Evolutionary conservation across 1,140 invertebrate genomes (phyloP).

Genomic region (Acromyrmex heyeri): DNA sequence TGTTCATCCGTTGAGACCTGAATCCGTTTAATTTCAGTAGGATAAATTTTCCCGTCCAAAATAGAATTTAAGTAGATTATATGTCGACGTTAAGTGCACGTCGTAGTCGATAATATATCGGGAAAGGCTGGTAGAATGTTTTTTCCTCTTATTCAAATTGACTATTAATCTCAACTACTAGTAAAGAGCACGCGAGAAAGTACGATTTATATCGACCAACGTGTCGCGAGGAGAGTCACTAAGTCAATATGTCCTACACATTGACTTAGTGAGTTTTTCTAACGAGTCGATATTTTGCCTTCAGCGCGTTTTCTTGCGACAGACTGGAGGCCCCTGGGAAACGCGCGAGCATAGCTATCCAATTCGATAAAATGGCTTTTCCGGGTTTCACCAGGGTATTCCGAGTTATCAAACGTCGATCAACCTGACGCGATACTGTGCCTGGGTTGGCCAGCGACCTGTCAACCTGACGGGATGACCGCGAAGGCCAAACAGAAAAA

Average conservation of each 20-base stretch:
- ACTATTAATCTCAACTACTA: constrained; percentile 15
- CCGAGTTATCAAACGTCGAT: constrained; percentile 52
- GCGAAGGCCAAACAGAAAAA: constrained; percentile 20
- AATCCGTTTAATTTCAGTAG: constrained; percentile 26
- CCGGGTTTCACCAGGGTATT: constrained; percentile 40
- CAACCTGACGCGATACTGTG: constrained; percentile 23
- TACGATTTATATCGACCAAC: constrained; percentile 9
- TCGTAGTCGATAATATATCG: not conserved
- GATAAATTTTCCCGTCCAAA: constrained; percentile 19
- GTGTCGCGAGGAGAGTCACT: constrained; percentile 22
- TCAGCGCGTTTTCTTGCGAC: constrained; percentile 26
- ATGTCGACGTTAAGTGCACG: not conserved
- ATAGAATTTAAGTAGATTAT: constrained; percentile 4
- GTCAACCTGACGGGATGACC: constrained; percentile 58
- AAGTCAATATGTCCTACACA: constrained; percentile 36
- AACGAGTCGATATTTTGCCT: constrained; percentile 21
- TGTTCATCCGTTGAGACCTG: constrained; percentile 21
- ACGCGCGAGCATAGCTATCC: constrained; percentile 23
- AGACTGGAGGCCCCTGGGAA: constrained; percentile 15
- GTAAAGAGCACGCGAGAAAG: not conserved
- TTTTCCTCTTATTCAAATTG: constrained; percentile 35
- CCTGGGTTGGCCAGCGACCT: constrained; percentile 30
- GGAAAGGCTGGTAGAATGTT: not conserved
- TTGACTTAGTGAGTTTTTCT: constrained; percentile 45
- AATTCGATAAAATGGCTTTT: constrained; percentile 54